These are phyloP conservation scores for Pelusios castaneus DNA, from an alignment of 2,113 vertebrate genomes.

Conservation along the genomic window DNA sequence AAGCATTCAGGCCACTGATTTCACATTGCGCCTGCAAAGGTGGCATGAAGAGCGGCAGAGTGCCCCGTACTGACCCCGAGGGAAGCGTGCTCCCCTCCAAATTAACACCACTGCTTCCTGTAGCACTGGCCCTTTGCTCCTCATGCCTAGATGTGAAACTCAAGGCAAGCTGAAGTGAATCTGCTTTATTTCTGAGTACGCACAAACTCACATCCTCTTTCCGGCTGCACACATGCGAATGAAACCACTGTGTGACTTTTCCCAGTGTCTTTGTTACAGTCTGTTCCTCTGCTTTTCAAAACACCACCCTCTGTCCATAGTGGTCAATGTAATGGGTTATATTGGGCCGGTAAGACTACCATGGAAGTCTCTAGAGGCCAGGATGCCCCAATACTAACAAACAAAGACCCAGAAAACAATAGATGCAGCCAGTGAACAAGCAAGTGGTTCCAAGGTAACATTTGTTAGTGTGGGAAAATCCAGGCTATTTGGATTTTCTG, in stretches of 20 bases:
- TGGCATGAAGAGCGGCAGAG: background rate
- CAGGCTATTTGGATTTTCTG: background rate
- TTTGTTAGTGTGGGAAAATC: background rate
- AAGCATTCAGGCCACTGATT: background rate
- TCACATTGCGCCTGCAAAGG: background rate
- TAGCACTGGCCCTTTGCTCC: background rate
- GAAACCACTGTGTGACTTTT: background rate
- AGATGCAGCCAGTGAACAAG: background rate
- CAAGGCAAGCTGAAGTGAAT: background rate
- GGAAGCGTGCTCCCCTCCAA: background rate
- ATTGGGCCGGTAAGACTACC: background rate
- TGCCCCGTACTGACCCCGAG: background rate
- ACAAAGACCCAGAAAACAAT: background rate
- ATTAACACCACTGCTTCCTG: background rate
- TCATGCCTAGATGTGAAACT: no score
- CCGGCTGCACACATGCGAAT: background rate
- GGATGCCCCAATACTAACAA: background rate
- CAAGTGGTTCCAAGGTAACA: accelerated
- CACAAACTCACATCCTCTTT: background rate
- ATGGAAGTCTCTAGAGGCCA: background rate
- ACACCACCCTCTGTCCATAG: accelerated
- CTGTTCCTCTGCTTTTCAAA: background rate
- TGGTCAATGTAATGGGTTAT: background rate
- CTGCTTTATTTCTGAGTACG: background rate
- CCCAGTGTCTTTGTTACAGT: background rate